A percentile compares a stretch with the other conserved stretches of the same genome.
Evolutionary conservation across 2,797 vertebrate species (phyloP).

Genomic region (Calcarius lapponicus): DNA sequence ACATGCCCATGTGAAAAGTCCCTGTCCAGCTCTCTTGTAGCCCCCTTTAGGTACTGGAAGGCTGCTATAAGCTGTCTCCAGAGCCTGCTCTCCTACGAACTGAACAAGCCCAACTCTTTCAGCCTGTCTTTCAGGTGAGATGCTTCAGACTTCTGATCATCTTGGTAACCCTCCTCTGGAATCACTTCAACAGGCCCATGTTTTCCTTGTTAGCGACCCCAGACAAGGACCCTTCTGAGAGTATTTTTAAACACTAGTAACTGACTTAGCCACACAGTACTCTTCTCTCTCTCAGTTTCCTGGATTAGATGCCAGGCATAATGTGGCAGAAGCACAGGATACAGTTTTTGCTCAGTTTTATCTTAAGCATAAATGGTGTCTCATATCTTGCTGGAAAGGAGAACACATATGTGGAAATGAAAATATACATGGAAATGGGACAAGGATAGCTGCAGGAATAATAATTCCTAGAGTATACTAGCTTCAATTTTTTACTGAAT

Average conservation of each 20-base stretch:
- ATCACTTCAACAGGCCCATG: background rate
- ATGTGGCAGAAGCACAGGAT: background rate
- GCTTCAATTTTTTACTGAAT: background rate
- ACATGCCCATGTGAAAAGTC: background rate
- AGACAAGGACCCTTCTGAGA: background rate
- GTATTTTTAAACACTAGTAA: background rate
- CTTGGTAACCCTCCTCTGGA: background rate
- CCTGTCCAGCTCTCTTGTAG: no score
- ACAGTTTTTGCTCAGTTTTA: background rate
- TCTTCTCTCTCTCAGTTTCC: background rate
- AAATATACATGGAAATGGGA: background rate
- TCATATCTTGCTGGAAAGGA: background rate
- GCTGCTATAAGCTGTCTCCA: background rate
- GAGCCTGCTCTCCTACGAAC: background rate
- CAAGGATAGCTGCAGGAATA: background rate
- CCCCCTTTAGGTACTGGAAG: background rate
- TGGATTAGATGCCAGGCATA: fast-evolving
- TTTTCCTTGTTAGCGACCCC: background rate
- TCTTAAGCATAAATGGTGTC: background rate
- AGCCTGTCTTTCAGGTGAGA: background rate
- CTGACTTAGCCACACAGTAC: background rate
- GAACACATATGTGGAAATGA: background rate
- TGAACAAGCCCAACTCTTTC: background rate
- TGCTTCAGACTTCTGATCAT: background rate
- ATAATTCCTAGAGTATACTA: background rate